Conservation (phyloP, 2,888 invertebrate species). For the Petrophora chlorosata region DNA sequence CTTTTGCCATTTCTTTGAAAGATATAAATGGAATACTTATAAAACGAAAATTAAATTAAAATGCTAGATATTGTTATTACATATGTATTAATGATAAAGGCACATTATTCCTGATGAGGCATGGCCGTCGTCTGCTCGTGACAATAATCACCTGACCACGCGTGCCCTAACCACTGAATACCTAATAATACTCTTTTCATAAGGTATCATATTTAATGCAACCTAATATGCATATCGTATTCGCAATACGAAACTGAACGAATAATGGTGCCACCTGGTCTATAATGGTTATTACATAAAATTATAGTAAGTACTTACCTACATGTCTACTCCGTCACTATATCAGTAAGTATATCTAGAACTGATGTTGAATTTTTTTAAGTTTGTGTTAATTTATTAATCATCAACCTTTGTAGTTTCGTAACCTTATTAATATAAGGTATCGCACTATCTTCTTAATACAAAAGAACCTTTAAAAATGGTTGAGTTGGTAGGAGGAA, state of each 20-base stretch:
- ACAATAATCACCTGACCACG: constrained; percentile 22
- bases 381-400: too few relatives aligned
- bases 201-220: constrained; percentile 35
- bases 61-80: too few relatives aligned
- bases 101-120: background rate
- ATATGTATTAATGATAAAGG: too few relatives aligned
- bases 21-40: too few relatives aligned
- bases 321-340: constrained; percentile 6
- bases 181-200: constrained; percentile 28
- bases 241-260: constrained; percentile 31
- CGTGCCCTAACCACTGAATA: constrained; percentile 31
- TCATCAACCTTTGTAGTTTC: too few relatives aligned
- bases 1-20: too few relatives aligned
- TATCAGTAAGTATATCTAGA: background rate
- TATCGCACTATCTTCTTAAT: too few relatives aligned
- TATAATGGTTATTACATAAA: constrained; percentile 26
- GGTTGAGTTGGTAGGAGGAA: background rate
- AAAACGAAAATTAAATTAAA: too few relatives aligned
- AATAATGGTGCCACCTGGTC: constrained; percentile 35
- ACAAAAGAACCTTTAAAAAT: constrained; percentile 9
- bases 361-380: too few relatives aligned
- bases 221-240: constrained; percentile 34
- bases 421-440: too few relatives aligned
- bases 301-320: background rate
- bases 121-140: constrained; percentile 1